Evolutionary conservation across 2,888 invertebrate genomes (phyloP), one percentile per base, ranked within the genome.

Genomic region (Magallana nippona): DNA sequence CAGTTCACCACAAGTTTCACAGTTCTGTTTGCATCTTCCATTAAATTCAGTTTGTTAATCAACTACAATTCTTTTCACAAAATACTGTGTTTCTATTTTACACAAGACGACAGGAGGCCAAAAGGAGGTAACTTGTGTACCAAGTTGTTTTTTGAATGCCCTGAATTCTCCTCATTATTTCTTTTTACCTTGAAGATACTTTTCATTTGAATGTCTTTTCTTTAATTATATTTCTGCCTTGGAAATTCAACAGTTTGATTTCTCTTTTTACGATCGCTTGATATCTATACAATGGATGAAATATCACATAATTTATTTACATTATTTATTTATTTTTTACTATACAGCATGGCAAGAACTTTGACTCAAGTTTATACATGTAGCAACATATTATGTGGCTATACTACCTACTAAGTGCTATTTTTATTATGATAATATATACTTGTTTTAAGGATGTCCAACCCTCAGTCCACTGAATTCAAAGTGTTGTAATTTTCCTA

Each of bases 121-220:
- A 71, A 71, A 32, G 71, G 71, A 71, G 71, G 71, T 71, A 71
- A 71, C 71, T 71, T 71, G 15, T 71, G 32, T 32, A 71, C 71
- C 27, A 22, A 27, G 32, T 13, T 71, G 71, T 71, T 71, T 71
- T 71, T 22, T 22, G 27, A 71, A 27, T 22, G 13, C 71, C 71
- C 27, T 5, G 22, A 27, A 22, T 71, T 71, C 32, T 27, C 1
- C 15, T 0, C 15, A 27, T 71, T 10, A 5, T 71, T 71, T 27
- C 13, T 71, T 22, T 13, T 15, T 71, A 15, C 27, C 32, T 71
- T 32, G 13, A 22, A 27, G 27, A 71, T 71, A 22, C 27, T 32
- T 27, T 71, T 22, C 71, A 27, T 32, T 22, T 27, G 13, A 27
- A 63, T 71, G 71, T 27, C 27, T 60, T 60, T 60, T n/a, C 17